Base-by-base conservation (phyloP, 2,797 vertebrate genomes). In the Lerista edwardsae region DNA sequence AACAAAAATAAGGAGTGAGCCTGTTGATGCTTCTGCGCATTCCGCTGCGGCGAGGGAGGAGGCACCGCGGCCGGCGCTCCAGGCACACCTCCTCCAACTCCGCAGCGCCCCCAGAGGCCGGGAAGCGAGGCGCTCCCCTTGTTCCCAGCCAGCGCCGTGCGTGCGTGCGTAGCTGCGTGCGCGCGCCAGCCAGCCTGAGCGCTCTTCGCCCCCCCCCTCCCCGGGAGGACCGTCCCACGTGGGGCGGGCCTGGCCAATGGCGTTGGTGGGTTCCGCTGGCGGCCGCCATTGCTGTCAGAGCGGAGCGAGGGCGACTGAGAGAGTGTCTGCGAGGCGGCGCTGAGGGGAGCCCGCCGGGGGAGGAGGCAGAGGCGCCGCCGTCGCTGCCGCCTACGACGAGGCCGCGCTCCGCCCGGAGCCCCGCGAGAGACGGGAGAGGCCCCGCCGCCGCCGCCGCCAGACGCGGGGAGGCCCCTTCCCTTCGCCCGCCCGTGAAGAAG, bases 281-380 rank as follows among this genome's bases (percentile, higher is more conserved):
- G 93, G 95, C 93, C 96, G 96, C 96, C 96, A 96, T 96, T 95
- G 96, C 95, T 96, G 96, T 96, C 95, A 96, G 95, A 96, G 91
- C 73, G 88, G 88, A 79, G 91, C 86, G 91, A 89, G 94, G 82
- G 88, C 91, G 88, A 79, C 47, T 7, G 39, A 51, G 57, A 6
- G 59, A 15, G 51, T 39, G 65, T 11, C 31, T 34, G 65, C 8
- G 91, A 89, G 90, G 86, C 85, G 81, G 86, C 83, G 88, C 85
- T 80, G 79, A 82, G 84, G 79, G 68, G 79, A 82, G 84, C 55
- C 72, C 57, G 61, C 81, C 76, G 75, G 65, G 67, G 44, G 59
- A 34, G 36, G 59, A 17, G 85, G 36, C 31, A 65, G 85, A 73
- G 81, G 57, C 29, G 61, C 73, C 2, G 27, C 12, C 51, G 44